Conservation (phyloP, 1,140 invertebrate genomes). For the Episyrphus balteatus region DNA sequence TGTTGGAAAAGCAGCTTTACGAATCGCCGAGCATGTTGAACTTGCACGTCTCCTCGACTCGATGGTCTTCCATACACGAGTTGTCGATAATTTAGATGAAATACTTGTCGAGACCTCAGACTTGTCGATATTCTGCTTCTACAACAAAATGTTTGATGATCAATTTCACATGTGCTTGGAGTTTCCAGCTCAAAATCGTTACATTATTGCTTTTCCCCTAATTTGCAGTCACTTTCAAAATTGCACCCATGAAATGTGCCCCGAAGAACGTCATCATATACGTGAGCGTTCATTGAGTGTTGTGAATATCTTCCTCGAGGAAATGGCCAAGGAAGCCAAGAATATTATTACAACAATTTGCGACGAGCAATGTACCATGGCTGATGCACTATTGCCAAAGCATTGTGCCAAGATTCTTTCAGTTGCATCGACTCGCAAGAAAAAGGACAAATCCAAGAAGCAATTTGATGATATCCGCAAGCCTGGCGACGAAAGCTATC, state of each 20-base stretch:
- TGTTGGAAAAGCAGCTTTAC: conserved; percentile 67
- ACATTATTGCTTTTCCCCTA: conserved; percentile 93
- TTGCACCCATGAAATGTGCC: conserved; percentile 95
- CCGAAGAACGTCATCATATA: conserved; percentile 96
- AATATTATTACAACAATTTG: conserved; percentile 98
- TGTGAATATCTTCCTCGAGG: conserved; percentile 94
- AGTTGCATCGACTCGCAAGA: conserved; percentile 77
- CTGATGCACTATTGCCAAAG: conserved; percentile 87
- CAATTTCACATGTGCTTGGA: conserved; percentile 98
- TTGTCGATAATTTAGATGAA: conserved; percentile 98
- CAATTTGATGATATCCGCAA: conserved; percentile 71
- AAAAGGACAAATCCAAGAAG: conserved; percentile 86
- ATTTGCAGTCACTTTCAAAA: conserved; percentile 97
- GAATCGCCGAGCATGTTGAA: conserved; percentile 75
- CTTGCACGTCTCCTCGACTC: conserved; percentile 89
- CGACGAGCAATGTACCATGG: conserved; percentile 91
- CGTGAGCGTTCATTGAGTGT: conserved; percentile 90
- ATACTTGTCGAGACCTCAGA: conserved; percentile 94
- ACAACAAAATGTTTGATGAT: conserved; percentile 93
- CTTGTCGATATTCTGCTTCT: conserved; percentile 95
- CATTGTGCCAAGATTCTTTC: conserved; percentile 86
- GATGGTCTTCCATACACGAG: conserved; percentile 93
- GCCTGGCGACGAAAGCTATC: conserved; percentile 87
- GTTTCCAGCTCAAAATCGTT: conserved; percentile 95
- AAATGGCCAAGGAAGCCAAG: conserved; percentile 98